A percentile compares a stretch with the other conserved stretches of the same genome.
Evolutionary conservation across 1,140 invertebrate genomes (phyloP).

Genomic region (Melanaphis sacchari): DNA sequence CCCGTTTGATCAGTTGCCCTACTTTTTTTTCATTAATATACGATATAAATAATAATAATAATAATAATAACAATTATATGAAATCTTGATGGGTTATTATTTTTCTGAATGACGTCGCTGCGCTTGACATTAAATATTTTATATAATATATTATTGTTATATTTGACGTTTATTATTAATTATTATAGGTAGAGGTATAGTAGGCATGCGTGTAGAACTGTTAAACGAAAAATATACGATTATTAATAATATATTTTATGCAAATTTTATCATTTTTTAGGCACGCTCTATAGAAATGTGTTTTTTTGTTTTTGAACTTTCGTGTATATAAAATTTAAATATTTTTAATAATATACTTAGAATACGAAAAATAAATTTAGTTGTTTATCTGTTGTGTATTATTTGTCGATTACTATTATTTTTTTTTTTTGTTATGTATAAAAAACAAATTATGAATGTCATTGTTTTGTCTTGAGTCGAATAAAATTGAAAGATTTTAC

Average conservation of each 20-base stretch:
- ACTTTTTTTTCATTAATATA: neutral
- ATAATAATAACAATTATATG: neutral
- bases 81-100: neutral
- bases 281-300: constrained; percentile 13
- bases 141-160: neutral
- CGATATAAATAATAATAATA: neutral
- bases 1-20: neutral
- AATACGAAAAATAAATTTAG: constrained; percentile 1
- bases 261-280: neutral
- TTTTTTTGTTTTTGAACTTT: constrained; percentile 46
- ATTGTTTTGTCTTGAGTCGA: constrained; percentile 40
- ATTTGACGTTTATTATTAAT: neutral
- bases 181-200: neutral
- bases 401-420: constrained; percentile 41
- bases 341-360: constrained; percentile 23
- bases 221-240: neutral
- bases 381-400: constrained; percentile 45
- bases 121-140: neutral
- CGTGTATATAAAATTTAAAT: constrained; percentile 39
- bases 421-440: constrained; percentile 53
- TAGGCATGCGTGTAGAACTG: neutral
- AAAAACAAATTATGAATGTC: constrained; percentile 35
- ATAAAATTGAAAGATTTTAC: constrained; percentile 31
- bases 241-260: neutral
- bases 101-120: neutral